These are phyloP conservation scores for Pelochelys cantorii DNA, from an alignment of 2,797 vertebrate species.

Conservation along the genomic window DNA sequence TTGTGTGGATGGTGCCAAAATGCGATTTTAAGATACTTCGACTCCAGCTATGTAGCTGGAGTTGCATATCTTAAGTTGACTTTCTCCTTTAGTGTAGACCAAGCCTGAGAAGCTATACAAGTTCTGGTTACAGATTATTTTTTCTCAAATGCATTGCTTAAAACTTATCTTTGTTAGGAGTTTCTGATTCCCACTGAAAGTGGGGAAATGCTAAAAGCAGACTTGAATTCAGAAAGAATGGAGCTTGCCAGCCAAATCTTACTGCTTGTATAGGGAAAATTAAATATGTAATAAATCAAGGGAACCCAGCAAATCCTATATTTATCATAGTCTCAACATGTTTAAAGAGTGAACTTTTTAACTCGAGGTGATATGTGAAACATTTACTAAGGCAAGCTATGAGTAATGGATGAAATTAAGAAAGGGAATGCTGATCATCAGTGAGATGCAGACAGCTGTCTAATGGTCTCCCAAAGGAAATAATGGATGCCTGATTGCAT, in stretches of 20 bases:
- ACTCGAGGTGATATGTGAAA: not conserved
- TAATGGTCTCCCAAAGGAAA: not conserved
- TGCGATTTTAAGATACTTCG: too few relatives aligned
- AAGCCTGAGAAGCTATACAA: not conserved
- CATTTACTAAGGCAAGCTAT: not conserved
- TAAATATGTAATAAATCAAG: not conserved
- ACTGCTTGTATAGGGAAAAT: not conserved
- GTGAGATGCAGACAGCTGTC: not conserved
- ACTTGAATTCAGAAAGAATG: not conserved
- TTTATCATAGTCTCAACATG: not conserved
- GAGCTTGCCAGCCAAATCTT: not conserved
- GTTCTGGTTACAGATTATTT: not conserved
- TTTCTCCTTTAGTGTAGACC: too few relatives aligned
- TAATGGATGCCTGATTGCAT: not conserved
- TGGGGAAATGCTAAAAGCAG: not conserved
- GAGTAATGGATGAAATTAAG: slow-evolving; percentile 3
- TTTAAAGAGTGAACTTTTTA: not conserved
- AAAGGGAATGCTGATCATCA: not conserved
- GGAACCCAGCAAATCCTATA: not conserved
- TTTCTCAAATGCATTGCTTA: not conserved
- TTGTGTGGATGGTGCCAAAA: too few relatives aligned
- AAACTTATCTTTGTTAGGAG: not conserved
- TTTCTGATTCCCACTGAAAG: not conserved
- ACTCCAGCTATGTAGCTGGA: too few relatives aligned
- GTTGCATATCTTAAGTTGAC: too few relatives aligned